Base-by-base conservation (phyloP, 2,888 invertebrate species). In the Heteropelma amictum region DNA sequence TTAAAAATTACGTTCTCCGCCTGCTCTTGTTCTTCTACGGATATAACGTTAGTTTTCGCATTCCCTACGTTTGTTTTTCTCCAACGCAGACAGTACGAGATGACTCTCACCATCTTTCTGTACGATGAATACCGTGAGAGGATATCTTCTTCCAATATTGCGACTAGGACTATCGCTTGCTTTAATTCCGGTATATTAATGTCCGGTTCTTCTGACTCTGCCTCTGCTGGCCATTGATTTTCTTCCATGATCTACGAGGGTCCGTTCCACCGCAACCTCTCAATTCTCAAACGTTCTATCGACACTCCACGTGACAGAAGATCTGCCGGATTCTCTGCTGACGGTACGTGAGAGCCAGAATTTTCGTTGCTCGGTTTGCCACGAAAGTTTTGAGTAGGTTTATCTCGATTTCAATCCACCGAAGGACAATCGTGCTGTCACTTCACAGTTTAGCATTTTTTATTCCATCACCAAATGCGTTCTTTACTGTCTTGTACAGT, bases 291-390 rank as follows among this genome's bases (percentile, higher is more conserved):
- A 7, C 54, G 19, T 1, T 67, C 54, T 4, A 63, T 45, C 1
- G 51, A 30, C 6, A 40, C 58, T 0, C 77, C 76, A 28, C 78
- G 26, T 3, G 79, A 78, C 7, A 77, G 5, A 10, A 76, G 17
- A 21, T 79, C 79, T 1, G 78, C 79, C 4, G 79, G 79, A 21
- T 78, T 79, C 7, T 77, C 72, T 23, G 45, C 53, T 0, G 77
- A 74, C 6, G 73, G 69, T 3, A 78, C 77, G 72, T 72, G 0
- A 65, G 4, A 0, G 53, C 67, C 56, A 72, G 64, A 2, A 78
- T 68, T 58, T 72, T 70, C 2, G 72, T n/a, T 6, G 76, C 47
- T 14, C 76, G 28, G 35, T 76, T 77, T 0, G 76, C 77, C 8
- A 78, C 71, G 33, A 67, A 76, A 0, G 76, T 76, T 23, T 78